Evolutionary conservation across 2,888 invertebrate species (phyloP), one percentile per base, ranked within the genome.

Genomic region (Leucoptera coffeella): DNA sequence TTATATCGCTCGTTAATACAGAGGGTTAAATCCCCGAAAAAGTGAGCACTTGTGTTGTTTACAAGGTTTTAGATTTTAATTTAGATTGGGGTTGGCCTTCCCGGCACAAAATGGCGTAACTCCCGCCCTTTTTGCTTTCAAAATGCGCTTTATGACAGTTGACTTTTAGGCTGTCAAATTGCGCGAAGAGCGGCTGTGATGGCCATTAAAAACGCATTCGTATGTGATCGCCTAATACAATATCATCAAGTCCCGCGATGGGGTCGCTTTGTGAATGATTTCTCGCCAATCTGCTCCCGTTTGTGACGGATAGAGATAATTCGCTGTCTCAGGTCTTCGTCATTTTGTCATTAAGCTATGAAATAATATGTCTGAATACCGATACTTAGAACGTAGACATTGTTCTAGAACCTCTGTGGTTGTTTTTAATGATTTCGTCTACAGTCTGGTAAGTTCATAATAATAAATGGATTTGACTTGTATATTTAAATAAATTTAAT

Each of bases 1-100:
- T 47, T 52, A 57, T 54, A 58, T 54, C 52, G 54, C 62, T 55
- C 61, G 67, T 62, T 69, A 67, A 69, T 67, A 55, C 65, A 44
- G 62, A 61, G 69, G 69, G 69, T 64, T 64, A 65, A 67, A 67
- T 69, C 71, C 62, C 69, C 67, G 67, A 71, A 72, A 72, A 72
- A 72, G 71, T 71, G 72, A 72, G 69, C 72, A 71, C 72, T 72
- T 69, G 71, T 59, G 71, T 72, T 72, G 72, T 72, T 72, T 72
- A 72, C 72, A 72, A 71, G 71, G 72, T 67, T 72, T 72, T 71
- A 72, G 72, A 72, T 72, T 72, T 72, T 72, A 72, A 72, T 72
- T 72, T 72, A 72, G 72, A 72, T 72, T 71, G 69, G 72, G 71
- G 71, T 62, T 41, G 56, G 29, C 33, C 27, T 38, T 34, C 27